Evolutionary conservation across 2,888 invertebrate species (phyloP).

Genomic region (Andricus curvator): DNA sequence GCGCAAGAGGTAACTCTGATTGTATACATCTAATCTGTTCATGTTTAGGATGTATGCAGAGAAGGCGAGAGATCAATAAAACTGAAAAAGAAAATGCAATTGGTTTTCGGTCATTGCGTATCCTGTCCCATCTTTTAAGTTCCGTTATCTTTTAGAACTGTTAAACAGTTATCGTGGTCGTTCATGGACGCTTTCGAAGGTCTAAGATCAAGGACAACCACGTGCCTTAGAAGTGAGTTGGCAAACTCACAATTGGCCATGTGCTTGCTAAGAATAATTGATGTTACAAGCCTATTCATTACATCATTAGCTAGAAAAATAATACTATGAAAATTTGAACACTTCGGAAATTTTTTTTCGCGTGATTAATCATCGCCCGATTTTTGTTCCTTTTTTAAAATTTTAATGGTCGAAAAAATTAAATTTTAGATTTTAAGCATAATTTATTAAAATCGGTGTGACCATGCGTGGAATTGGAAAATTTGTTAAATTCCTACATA

Average conservation of each 20-base stretch:
- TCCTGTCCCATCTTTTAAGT: background rate
- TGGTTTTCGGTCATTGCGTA: constrained; percentile 20
- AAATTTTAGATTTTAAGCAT: no score
- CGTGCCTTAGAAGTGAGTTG: background rate
- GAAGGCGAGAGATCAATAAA: constrained; percentile 72
- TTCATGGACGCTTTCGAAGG: background rate
- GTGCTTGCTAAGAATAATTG: constrained; percentile 13
- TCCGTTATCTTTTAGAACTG: background rate
- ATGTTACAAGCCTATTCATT: background rate
- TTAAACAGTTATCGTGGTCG: background rate
- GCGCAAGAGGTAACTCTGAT: constrained; percentile 63
- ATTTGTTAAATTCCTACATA: no score
- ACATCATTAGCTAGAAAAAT: background rate
- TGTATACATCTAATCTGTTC: constrained; percentile 76
- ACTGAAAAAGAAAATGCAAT: constrained; percentile 64
- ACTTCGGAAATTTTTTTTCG: no score
- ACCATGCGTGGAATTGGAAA: no score
- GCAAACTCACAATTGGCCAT: background rate
- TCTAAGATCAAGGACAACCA: constrained; percentile 21
- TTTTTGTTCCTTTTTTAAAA: no score
- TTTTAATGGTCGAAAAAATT: no score
- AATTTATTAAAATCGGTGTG: no score
- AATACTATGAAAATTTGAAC: no score
- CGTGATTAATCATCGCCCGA: no score
- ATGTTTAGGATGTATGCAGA: constrained; percentile 76